Conservation (phyloP, 2,888 invertebrate species). For the Lordiphosa andalusiaca region DNA sequence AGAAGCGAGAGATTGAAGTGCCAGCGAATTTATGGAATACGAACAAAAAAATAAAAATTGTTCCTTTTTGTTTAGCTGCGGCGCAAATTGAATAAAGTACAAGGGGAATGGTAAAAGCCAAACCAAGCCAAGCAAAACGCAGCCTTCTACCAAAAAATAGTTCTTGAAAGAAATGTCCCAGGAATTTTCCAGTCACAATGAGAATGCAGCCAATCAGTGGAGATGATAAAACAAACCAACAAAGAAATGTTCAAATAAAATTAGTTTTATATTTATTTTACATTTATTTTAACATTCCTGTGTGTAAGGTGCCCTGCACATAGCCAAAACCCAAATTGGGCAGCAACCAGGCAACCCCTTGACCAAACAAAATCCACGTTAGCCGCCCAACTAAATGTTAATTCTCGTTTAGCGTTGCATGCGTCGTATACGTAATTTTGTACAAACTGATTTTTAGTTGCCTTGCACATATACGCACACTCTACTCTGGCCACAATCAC, state of each 20-base stretch:
- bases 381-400: slow-evolving; percentile 62
- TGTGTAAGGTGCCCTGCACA: not conserved
- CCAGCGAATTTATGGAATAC: slow-evolving; percentile 73
- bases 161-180: slow-evolving; percentile 7
- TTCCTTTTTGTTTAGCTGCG: slow-evolving; percentile 43
- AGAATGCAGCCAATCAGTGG: slow-evolving; percentile 3
- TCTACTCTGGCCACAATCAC: slow-evolving; percentile 49
- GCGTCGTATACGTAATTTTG: slow-evolving; percentile 62
- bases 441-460: slow-evolving; percentile 70
- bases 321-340: not conserved
- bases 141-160: slow-evolving; percentile 13
- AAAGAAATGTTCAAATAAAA: slow-evolving; percentile 7
- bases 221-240: slow-evolving; percentile 1
- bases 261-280: slow-evolving; percentile 13
- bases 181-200: slow-evolving; percentile 7
- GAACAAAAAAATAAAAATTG: slow-evolving; percentile 25
- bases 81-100: slow-evolving; percentile 70
- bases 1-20: slow-evolving; percentile 53
- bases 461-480: slow-evolving; percentile 12
- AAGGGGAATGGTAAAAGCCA: slow-evolving; percentile 23
- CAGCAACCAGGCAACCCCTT: slow-evolving; percentile 5
- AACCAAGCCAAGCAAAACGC: slow-evolving; percentile 22
- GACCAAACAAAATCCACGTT: slow-evolving; percentile 45
- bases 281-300: slow-evolving; percentile 1
- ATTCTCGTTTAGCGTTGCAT: slow-evolving; percentile 59